Base-by-base conservation (phyloP, 1,140 invertebrate genomes). In the Heliconius nattereri region DNA sequence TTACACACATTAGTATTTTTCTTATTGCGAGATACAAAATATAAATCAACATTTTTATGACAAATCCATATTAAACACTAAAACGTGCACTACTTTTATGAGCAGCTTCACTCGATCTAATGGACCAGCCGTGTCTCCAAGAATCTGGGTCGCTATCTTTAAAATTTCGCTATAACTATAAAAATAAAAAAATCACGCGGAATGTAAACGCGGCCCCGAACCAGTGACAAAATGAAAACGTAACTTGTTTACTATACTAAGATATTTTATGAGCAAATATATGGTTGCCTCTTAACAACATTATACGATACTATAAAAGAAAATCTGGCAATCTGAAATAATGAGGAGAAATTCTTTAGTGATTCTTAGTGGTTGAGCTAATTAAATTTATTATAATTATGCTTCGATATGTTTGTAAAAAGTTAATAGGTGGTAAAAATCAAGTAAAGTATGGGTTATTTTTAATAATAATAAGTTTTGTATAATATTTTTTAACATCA, bases 221-320 rank as follows among this genome's bases (percentile, higher is more conserved):
- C 60, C 73, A n/a, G 76, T 70, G 77, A 78, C 77, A 81, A 84
- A 81, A 78, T 73, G 72, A 80, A 81, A 79, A 81, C 77, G 76
- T 82, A 82, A 82, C 76, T 45, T 81, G 79, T 83, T 82, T 81
- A 78, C 73, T 82, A 76, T 79, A 78, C 73, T 81, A 76, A 82
- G 78, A 81, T 78, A 78, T 84, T 81, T 85, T 78, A 82, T 72
- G 77, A 74, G 29, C 76, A 76, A 73, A 20, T 57, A 35, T 76
- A 78, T 80, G 78, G 78, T 76, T 82, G 80, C n/a, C 79, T 57
- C 40, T 35, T 19, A 11, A 78, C 29, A 29, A 66, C 19, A 66
- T 57, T 57, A 11, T 52, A 52, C 0, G 3, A n/a, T 60, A 23
- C 6, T 2, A n/a, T 66, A 29, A 29, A 26, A 66, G 23, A 66